A percentile compares a stretch with the other conserved stretches of the same genome.
phyloP scores from a whole-genome alignment of 2,113 vertebrate genomes.

The Dermatemys mawii region DNA sequence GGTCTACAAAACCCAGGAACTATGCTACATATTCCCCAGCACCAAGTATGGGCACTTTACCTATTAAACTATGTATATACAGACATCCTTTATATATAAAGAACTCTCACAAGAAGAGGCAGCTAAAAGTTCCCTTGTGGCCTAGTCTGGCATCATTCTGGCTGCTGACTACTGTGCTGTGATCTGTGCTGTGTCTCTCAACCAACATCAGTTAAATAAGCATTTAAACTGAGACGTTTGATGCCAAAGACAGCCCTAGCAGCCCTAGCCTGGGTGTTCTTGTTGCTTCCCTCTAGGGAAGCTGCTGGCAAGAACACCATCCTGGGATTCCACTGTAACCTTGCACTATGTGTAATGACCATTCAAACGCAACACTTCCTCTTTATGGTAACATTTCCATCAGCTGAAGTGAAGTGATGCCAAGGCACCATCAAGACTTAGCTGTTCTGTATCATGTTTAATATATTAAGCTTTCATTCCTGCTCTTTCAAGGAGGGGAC shows the following conservation, averaged over 20 bases:
- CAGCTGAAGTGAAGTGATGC: no score
- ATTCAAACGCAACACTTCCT: no score
- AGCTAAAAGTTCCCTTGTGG: background rate
- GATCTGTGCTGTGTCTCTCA: no score
- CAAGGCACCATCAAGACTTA: no score
- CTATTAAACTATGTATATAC: background rate
- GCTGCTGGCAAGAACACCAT: no score
- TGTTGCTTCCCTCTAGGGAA: background rate
- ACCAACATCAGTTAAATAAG: background rate
- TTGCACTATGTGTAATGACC: no score
- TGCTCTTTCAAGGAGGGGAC: background rate
- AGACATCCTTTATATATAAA: background rate
- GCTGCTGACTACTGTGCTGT: background rate
- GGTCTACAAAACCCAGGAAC: background rate
- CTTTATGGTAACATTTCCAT: no score
- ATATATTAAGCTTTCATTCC: no score
- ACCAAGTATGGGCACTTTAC: background rate
- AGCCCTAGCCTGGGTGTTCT: background rate
- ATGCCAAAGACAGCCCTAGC: background rate
- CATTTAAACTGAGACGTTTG: background rate
- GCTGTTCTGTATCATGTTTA: no score
- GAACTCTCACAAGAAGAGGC: background rate
- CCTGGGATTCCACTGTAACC: no score
- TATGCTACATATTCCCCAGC: background rate
- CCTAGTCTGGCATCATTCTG: background rate